Base-by-base conservation (phyloP, 2,888 invertebrate species). In the Pyrrhopygopsis socrates region DNA sequence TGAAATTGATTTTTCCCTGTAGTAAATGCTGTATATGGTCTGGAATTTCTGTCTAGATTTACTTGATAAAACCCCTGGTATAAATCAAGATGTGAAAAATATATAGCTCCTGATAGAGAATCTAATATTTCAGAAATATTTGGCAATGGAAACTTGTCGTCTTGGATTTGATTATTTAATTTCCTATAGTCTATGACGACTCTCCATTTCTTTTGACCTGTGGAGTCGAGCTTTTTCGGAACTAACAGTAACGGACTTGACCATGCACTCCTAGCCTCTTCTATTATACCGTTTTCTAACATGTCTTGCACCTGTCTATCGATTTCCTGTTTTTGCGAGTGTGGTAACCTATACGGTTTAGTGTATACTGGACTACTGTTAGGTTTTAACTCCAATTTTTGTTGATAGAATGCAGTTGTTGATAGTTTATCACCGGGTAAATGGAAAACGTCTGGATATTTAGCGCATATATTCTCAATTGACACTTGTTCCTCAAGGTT, bases 231-330 rank as follows among this genome's bases (percentile, higher is more conserved):
- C 34, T 82, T 87, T 45, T 87, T 87, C 15, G 83, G 87, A 13
- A 87, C 82, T 15, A 87, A 67, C 11, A 81, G 41, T 22, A 83
- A 22, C 29, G 86, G 85, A 63, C 83, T 86, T 13, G 71, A 67
- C 80, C 86, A 86, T 45, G 80, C 76, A 54, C 86, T 86, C 29
- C 34, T 29, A n/a, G 91, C 92, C 27, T 93, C 93, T 77, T 89
- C 81, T 22, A 97, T 96, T 20, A 96, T 93, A 41, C 93, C 92
- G 60, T 95, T 86, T n/a, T 93, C 73, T 84, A 95, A 81, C 77
- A 95, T 29, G 83, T 93, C 89, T 20, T 93, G 74, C 22, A 95
- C 91, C 86, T 96, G 94, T 20, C 65, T 90, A 50, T 93, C 83
- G 27, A 95, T 93, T 92, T 95, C 95, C 11, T 91, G 76, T 34